Conservation (phyloP, 2,113 vertebrate genomes). For the Platysteira castanea region DNA sequence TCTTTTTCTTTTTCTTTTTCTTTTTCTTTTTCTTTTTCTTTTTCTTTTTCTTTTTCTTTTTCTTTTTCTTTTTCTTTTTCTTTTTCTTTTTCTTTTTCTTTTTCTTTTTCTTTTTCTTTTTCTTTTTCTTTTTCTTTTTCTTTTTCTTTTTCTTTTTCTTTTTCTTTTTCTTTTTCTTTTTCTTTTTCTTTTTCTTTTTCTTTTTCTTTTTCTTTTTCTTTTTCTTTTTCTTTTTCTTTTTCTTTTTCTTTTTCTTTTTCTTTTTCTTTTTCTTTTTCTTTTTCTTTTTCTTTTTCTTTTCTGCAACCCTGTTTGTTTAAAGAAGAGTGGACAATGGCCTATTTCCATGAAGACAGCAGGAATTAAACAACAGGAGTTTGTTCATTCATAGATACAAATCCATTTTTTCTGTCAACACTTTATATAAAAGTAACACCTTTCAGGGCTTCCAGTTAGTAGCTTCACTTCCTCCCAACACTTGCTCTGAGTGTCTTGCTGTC, state of each 20-base stretch:
- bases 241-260: background rate
- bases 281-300: background rate
- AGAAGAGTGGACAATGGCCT: background rate
- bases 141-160: background rate
- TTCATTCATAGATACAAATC: background rate
- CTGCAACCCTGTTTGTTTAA: background rate
- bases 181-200: background rate
- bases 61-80: background rate
- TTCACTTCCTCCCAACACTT: background rate
- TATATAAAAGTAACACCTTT: background rate
- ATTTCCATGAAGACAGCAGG: background rate
- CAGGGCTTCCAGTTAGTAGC: background rate
- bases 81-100: background rate
- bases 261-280: background rate
- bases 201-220: background rate
- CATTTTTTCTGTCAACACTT: background rate
- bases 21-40: background rate
- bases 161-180: background rate
- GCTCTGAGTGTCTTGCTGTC: background rate
- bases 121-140: background rate
- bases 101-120: background rate
- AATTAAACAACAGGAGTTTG: background rate
- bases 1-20: background rate
- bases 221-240: background rate
- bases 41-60: background rate